Percentiles rank a stretch among this genome's conserved stretches.
phyloP scores from a whole-genome alignment of 2,888 invertebrate genomes.

The Oscheius sp. region DNA sequence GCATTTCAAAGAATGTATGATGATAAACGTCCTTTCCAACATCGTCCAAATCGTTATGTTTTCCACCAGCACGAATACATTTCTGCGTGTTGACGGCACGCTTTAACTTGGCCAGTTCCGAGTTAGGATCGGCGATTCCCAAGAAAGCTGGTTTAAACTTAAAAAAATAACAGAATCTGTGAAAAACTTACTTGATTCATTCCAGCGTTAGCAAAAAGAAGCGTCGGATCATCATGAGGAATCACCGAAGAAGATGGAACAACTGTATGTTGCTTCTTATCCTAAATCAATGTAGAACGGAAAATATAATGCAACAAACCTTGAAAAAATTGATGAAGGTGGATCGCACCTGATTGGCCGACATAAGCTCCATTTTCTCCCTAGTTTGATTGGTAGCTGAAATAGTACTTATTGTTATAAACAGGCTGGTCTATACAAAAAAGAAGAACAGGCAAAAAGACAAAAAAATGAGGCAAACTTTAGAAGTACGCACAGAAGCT shows the following conservation, averaged over 20 bases:
- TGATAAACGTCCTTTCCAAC: conserved; percentile 99
- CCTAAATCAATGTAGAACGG: conserved; percentile 24
- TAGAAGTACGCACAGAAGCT: neutral
- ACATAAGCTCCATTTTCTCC: conserved; percentile 46
- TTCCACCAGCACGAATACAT: conserved; percentile 97
- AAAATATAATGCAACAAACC: conserved; percentile 69
- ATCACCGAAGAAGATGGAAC: conserved; percentile 97
- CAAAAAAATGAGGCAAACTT: conserved; percentile 9
- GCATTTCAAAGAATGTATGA: conserved; percentile 99
- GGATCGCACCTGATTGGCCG: conserved; percentile 62
- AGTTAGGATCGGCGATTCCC: conserved; percentile 93
- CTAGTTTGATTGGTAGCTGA: neutral
- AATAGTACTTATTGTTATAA: neutral
- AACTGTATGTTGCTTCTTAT: conserved; percentile 83
- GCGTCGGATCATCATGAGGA: conserved; percentile 95
- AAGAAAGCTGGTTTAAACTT: conserved; percentile 96
- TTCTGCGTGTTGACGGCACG: conserved; percentile 96
- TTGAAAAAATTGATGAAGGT: conserved; percentile 70
- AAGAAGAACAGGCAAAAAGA: neutral
- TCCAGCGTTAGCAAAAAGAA: conserved; percentile 97
- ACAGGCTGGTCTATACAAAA: neutral
- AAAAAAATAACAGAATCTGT: neutral
- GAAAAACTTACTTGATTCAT: conserved; percentile 90
- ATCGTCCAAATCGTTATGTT: conserved; percentile 99
- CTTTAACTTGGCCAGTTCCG: conserved; percentile 87